phyloP scores from a whole-genome alignment of 2,888 invertebrate species.

The Seladonia tumulorum region DNA sequence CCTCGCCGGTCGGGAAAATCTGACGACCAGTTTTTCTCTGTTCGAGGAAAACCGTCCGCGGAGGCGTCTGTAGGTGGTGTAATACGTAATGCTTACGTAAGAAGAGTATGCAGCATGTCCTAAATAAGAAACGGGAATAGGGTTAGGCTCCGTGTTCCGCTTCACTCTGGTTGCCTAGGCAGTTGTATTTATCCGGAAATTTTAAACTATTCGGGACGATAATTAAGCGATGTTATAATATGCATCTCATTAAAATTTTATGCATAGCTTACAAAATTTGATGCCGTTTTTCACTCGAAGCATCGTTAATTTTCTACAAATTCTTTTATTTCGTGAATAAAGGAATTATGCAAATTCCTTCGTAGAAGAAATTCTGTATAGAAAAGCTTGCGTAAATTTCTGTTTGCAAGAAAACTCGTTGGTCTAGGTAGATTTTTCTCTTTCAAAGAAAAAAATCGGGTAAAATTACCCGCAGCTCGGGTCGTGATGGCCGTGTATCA shows the following conservation, averaged over 20 bases:
- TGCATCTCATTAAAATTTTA: slow-evolving; percentile 9
- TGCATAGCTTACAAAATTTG: background rate
- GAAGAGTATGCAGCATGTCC: background rate
- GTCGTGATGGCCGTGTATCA: background rate
- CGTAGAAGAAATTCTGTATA: background rate
- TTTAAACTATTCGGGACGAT: background rate
- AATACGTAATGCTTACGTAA: slow-evolving; percentile 19
- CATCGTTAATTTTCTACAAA: too few relatives aligned
- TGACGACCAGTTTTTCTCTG: background rate
- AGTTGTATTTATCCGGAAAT: background rate
- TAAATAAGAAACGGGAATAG: background rate
- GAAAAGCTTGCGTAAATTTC: background rate
- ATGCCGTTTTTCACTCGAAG: too few relatives aligned
- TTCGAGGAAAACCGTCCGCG: background rate
- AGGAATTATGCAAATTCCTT: too few relatives aligned
- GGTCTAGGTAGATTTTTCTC: accelerated
- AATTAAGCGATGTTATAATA: background rate
- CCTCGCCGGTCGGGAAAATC: background rate
- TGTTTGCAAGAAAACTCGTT: too few relatives aligned
- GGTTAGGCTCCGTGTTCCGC: background rate
- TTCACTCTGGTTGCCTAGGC: background rate
- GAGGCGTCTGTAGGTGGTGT: background rate
- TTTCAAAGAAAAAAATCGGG: background rate
- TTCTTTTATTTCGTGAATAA: too few relatives aligned
- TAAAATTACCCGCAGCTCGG: background rate